Base-by-base conservation (phyloP, 2,888 invertebrate species). In the Acleris literana region DNA sequence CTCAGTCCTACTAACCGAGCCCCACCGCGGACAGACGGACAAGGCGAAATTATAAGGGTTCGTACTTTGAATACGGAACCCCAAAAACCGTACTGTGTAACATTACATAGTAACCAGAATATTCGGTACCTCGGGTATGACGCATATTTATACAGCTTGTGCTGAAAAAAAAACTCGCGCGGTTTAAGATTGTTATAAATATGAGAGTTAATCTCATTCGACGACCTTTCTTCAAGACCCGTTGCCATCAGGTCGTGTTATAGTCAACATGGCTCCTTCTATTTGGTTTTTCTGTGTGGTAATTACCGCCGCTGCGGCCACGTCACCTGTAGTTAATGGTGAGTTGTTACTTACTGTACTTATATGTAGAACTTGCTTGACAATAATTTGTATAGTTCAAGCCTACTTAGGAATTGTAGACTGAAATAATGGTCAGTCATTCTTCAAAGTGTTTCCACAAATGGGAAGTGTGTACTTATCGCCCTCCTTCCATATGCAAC, bases 141-240 rank as follows among this genome's bases (percentile, higher is more conserved):
- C 18, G 55, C 55, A 55, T 55, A 55, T 60, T 65, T 60, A 22
- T 22, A 29, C 64, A 65, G 64, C 39, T 60, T 29, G 64, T 20
- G 13, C 4, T 9, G 13, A 9, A 56, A 65, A 49, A 33, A 46
- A 57, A 43, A 39, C 44, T 65, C 44, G 52, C 33, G 46, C 60
- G 16, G 18, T 20, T 16, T 0, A 16, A 48, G 3, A 58, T 39
- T 20, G 17, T 22, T 18, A 61, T 33, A n/a, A 33, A 48, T 65
- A 46, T 52, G 44, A 49, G 55, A 49, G n/a, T 3, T 25, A 25
- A 5, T 46, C 11, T 2, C 13, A 11, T 5, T 11, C 20, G 13
- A n/a, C 39, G 39, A 44, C 22, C 48, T 56, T 55, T 55, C 16
- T 29, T 11, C 13, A 9, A 25, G 11, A 11, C 17, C 18, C 29